A percentile compares a stretch with the other conserved stretches of the same genome.
Conservation (phyloP, 2,888 invertebrate species). For the Ferdinandea cuprea region DNA sequence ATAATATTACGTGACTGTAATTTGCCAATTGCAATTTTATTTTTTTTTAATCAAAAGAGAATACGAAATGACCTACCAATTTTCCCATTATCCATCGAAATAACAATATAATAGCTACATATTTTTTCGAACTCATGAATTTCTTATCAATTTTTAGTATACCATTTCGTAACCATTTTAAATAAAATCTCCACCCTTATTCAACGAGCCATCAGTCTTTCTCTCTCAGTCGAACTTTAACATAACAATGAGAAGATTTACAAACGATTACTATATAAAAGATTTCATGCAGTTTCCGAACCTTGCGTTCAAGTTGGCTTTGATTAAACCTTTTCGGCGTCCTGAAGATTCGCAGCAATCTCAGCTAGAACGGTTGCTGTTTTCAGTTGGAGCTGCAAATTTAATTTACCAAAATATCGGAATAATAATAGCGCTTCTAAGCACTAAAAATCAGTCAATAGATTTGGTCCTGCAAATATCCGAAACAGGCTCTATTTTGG, state of each 20-base stretch:
- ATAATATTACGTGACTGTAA: too few relatives aligned
- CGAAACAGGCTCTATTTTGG: slow-evolving; percentile 77
- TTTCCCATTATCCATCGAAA: too few relatives aligned
- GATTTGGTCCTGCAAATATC: slow-evolving; percentile 74
- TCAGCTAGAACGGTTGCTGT: slow-evolving; percentile 21
- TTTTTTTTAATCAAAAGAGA: too few relatives aligned
- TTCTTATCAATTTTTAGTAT: too few relatives aligned
- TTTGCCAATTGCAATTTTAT: too few relatives aligned
- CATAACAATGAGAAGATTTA: background rate
- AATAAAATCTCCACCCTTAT: background rate
- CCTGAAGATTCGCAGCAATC: slow-evolving; percentile 8
- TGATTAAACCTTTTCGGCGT: slow-evolving; percentile 73
- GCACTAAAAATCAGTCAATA: slow-evolving; percentile 46
- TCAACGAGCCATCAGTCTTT: background rate
- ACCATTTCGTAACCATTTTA: background rate
- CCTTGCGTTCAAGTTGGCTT: slow-evolving; percentile 75
- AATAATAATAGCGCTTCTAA: slow-evolving; percentile 75
- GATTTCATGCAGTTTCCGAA: slow-evolving; percentile 79
- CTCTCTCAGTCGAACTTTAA: background rate
- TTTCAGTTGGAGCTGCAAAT: slow-evolving; percentile 75
- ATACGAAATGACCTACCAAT: too few relatives aligned
- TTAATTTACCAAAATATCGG: slow-evolving; percentile 78
- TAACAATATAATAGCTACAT: too few relatives aligned
- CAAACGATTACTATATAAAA: slow-evolving; percentile 58
- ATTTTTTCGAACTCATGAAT: background rate